Evolutionary conservation across 2,113 vertebrate genomes (phyloP).

Genomic region (Mungos mungo): DNA sequence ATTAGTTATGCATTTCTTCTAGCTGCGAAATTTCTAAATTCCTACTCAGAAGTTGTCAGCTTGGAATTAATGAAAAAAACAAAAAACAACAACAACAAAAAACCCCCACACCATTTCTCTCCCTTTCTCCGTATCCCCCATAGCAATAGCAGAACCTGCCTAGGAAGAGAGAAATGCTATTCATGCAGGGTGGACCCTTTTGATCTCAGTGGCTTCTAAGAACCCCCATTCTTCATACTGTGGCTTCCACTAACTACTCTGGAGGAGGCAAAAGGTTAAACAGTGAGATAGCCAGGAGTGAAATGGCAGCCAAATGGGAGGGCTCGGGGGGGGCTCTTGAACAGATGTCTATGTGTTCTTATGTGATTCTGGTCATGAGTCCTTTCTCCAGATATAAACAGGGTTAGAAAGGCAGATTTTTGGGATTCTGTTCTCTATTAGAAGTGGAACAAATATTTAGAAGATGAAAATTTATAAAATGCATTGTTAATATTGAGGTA

Average conservation of each 20-base stretch:
- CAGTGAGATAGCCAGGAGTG: constrained; percentile 40
- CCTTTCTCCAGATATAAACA: constrained; percentile 29
- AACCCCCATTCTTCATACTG: constrained; percentile 61
- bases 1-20: neutral
- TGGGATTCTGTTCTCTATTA: neutral
- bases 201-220: constrained; percentile 70
- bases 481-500: neutral
- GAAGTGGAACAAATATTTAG: constrained; percentile 47
- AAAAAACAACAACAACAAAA: neutral
- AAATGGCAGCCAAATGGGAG: constrained; percentile 73
- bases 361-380: neutral
- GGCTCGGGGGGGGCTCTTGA: neutral
- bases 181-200: constrained; percentile 55
- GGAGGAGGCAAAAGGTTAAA: constrained; percentile 75
- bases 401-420: constrained; percentile 16
- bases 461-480: constrained; percentile 23
- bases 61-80: constrained; percentile 29
- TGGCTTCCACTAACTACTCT: constrained; percentile 77
- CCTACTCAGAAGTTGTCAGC: constrained; percentile 31
- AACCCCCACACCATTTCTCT: neutral
- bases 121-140: neutral
- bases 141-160: constrained; percentile 44
- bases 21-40: constrained; percentile 50
- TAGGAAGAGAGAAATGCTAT: constrained; percentile 64
- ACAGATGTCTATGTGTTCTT: neutral